phyloP scores from a whole-genome alignment of 2,797 vertebrate species.

The Melanotaenia pygmaea region DNA sequence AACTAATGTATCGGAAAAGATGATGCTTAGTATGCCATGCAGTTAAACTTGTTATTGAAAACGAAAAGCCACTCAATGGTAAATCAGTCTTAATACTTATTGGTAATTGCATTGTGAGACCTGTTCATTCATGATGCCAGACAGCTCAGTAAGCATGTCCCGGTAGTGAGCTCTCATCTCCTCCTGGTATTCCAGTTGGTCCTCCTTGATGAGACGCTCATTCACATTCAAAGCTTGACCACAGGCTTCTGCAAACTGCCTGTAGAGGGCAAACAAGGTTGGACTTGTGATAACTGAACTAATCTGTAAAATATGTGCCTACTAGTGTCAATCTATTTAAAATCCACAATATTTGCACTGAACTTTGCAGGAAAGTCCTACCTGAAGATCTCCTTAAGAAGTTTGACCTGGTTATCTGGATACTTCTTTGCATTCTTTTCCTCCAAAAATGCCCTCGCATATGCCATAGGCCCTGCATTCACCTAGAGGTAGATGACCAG shows the following conservation, averaged over 20 bases:
- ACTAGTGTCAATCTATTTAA: not conserved
- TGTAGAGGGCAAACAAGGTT: constrained; percentile 61
- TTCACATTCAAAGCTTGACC: constrained; percentile 96
- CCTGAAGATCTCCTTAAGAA: constrained; percentile 98
- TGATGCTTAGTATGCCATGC: constrained; percentile 20
- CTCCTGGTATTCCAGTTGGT: constrained; percentile 98
- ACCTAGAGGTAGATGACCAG: constrained; percentile 79
- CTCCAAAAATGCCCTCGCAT: constrained; percentile 95
- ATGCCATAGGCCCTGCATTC: constrained; percentile 98
- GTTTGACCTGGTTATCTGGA: constrained; percentile 98
- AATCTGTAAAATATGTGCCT: not conserved
- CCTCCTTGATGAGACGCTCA: constrained; percentile 96
- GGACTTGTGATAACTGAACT: not conserved
- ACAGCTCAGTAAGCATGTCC: constrained; percentile 95
- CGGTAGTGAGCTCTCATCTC: constrained; percentile 97
- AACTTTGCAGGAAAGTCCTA: constrained; percentile 58
- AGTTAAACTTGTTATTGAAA: constrained; percentile 1
- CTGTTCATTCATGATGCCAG: constrained; percentile 96
- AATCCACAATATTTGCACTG: not conserved
- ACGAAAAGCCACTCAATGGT: not conserved
- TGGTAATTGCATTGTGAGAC: constrained; percentile 70
- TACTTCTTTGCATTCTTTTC: constrained; percentile 98
- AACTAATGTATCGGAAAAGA: constrained; percentile 24
- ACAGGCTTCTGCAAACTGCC: constrained; percentile 96
- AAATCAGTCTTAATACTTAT: constrained; percentile 13